A percentile compares a stretch with the other conserved stretches of the same genome.
These are phyloP conservation scores for Chrysolina americana DNA, from an alignment of 2,888 invertebrate genomes.

Conservation along the genomic window DNA sequence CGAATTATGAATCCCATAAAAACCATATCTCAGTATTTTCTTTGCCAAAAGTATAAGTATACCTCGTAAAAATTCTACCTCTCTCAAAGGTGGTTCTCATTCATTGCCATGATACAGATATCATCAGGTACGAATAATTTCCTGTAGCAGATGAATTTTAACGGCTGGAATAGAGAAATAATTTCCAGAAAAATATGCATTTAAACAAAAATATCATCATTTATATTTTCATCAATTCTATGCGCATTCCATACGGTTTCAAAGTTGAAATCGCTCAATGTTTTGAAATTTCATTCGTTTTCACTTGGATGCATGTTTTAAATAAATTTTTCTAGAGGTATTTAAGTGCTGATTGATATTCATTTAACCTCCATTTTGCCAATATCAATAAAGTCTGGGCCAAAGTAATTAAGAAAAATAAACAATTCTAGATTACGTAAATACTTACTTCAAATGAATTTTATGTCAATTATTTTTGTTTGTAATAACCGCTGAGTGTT, in stretches of 20 bases:
- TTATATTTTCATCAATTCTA: neutral
- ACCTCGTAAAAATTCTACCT: too few species aligned
- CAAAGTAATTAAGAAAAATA: slow-evolving; percentile 48
- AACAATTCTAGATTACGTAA: slow-evolving; percentile 38
- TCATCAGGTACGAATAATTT: too few species aligned
- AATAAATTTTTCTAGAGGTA: slow-evolving; percentile 40
- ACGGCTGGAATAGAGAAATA: too few species aligned
- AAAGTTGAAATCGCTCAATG: neutral
- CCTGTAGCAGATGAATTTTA: too few species aligned
- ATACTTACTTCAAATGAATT: slow-evolving; percentile 41
- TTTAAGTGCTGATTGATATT: slow-evolving; percentile 45
- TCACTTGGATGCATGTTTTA: slow-evolving; percentile 33
- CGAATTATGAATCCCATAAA: too few species aligned
- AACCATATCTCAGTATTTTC: too few species aligned
- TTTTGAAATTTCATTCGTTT: slow-evolving; percentile 7
- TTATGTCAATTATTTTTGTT: slow-evolving; percentile 44
- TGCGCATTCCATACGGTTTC: neutral
- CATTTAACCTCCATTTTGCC: slow-evolving; percentile 50
- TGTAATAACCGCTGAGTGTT: slow-evolving; percentile 32
- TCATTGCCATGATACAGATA: too few species aligned
- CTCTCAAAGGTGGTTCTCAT: too few species aligned
- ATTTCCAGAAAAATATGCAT: too few species aligned
- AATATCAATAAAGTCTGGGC: slow-evolving; percentile 49
- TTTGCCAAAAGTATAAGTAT: too few species aligned
- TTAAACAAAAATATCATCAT: too few species aligned